phyloP scores from a whole-genome alignment of 2,888 invertebrate genomes.

The Aleiodes leptofemur region DNA sequence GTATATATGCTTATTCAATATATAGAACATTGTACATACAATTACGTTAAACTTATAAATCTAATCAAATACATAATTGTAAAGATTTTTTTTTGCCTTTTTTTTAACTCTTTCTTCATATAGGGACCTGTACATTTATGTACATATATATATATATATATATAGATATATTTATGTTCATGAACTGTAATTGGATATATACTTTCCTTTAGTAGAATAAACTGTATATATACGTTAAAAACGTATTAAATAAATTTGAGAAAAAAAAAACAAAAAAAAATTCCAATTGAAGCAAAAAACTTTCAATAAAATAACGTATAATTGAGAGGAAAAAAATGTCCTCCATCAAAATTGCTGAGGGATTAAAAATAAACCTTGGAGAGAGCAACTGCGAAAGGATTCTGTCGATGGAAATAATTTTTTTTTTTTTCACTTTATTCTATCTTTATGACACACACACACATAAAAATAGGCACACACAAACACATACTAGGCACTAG shows the following conservation, averaged over 20 bases:
- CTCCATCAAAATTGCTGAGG: not conserved
- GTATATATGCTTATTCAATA: too few relatives aligned
- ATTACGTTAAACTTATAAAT: too few relatives aligned
- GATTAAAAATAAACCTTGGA: slow-evolving; percentile 21
- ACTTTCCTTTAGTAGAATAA: too few relatives aligned
- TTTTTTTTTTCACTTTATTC: slow-evolving; percentile 40
- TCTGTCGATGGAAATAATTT: slow-evolving; percentile 47
- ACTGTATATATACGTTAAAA: too few relatives aligned
- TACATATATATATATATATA: too few relatives aligned
- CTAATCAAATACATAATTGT: too few relatives aligned
- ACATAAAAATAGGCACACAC: not conserved
- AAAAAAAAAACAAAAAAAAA: not conserved
- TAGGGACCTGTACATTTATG: too few relatives aligned
- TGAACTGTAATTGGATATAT: too few relatives aligned
- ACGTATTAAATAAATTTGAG: not conserved
- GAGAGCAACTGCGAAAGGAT: slow-evolving; percentile 23
- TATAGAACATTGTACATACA: too few relatives aligned
- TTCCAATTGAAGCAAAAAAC: not conserved
- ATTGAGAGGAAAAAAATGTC: not conserved
- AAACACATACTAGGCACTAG: slow-evolving; percentile 39
- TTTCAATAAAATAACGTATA: not conserved
- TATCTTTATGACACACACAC: slow-evolving; percentile 21
- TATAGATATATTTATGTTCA: too few relatives aligned
- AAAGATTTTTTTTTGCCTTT: too few relatives aligned
- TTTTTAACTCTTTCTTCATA: too few relatives aligned